phyloP scores from a whole-genome alignment of 2,888 invertebrate genomes.

The Selenia dentaria region DNA sequence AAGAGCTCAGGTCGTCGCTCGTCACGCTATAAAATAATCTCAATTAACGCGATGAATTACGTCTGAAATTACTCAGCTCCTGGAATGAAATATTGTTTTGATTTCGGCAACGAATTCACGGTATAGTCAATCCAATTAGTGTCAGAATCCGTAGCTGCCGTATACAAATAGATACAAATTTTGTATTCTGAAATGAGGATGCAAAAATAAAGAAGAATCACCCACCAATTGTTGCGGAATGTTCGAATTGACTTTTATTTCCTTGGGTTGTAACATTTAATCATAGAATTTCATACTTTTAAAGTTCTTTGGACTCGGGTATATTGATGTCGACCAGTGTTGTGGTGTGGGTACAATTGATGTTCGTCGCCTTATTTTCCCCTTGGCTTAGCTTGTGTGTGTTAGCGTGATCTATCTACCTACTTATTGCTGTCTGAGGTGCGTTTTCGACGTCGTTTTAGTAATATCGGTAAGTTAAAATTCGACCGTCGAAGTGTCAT shows the following conservation, averaged over 20 bases:
- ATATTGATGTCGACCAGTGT: slow-evolving; percentile 60
- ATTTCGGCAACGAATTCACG: neutral
- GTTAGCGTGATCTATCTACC: slow-evolving; percentile 49
- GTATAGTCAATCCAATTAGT: slow-evolving; percentile 2
- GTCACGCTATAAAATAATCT: too few relatives aligned
- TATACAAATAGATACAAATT: too few relatives aligned
- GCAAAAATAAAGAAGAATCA: slow-evolving; percentile 6
- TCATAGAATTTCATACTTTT: neutral
- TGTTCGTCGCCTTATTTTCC: slow-evolving; percentile 55
- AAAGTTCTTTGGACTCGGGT: slow-evolving; percentile 67
- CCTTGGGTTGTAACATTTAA: neutral
- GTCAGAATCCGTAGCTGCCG: neutral
- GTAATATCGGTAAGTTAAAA: slow-evolving; percentile 16
- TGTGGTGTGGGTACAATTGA: slow-evolving; percentile 67
- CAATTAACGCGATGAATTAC: too few relatives aligned
- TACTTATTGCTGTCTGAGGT: slow-evolving; percentile 41
- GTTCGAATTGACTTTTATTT: slow-evolving; percentile 4
- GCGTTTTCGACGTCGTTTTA: slow-evolving; percentile 46
- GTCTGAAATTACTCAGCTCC: too few relatives aligned
- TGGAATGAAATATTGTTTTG: neutral
- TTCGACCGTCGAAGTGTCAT: slow-evolving; percentile 22
- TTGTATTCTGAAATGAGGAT: neutral
- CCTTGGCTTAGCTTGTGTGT: slow-evolving; percentile 75
- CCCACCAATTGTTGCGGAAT: neutral
- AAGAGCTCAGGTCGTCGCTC: too few relatives aligned